Evolutionary conservation across 2,888 invertebrate species (phyloP).

Genomic region (Oligia fasciuncula): DNA sequence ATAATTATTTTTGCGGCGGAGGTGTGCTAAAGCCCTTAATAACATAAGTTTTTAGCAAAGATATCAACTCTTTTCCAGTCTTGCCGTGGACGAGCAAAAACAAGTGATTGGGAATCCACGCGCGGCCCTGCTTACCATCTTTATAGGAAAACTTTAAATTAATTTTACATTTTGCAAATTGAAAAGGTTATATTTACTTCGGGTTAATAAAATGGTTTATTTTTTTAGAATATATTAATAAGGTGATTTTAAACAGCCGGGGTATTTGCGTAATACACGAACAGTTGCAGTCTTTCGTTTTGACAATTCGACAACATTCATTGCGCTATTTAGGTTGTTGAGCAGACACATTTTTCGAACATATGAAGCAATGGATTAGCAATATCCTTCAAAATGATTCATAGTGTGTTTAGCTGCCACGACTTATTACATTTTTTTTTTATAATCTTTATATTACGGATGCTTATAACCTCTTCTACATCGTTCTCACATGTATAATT

Average conservation of each 20-base stretch:
- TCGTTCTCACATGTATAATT: too few relatives aligned
- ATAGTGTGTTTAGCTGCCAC: too few relatives aligned
- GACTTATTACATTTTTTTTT: too few relatives aligned
- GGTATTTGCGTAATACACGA: background rate
- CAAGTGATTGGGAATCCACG: slow-evolving; percentile 40
- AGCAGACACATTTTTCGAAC: too few relatives aligned
- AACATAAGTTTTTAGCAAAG: background rate
- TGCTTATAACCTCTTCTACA: too few relatives aligned
- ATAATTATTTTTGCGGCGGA: background rate
- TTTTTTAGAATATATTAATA: background rate
- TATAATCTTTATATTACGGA: too few relatives aligned
- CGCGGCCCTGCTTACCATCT: slow-evolving; percentile 54
- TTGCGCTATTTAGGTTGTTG: background rate
- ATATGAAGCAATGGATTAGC: background rate
- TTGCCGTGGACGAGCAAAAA: slow-evolving; percentile 21
- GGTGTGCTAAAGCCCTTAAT: background rate
- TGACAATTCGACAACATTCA: background rate
- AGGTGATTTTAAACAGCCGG: background rate
- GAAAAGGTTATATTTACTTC: slow-evolving; percentile 15
- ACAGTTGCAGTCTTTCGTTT: background rate
- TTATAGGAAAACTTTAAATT: slow-evolving; percentile 61
- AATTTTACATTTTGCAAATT: slow-evolving; percentile 51
- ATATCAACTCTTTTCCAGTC: background rate
- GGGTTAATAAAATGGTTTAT: background rate
- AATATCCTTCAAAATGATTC: background rate